These are phyloP conservation scores for Drosophila watanabei DNA, from an alignment of 1,140 invertebrate genomes.

Conservation along the genomic window DNA sequence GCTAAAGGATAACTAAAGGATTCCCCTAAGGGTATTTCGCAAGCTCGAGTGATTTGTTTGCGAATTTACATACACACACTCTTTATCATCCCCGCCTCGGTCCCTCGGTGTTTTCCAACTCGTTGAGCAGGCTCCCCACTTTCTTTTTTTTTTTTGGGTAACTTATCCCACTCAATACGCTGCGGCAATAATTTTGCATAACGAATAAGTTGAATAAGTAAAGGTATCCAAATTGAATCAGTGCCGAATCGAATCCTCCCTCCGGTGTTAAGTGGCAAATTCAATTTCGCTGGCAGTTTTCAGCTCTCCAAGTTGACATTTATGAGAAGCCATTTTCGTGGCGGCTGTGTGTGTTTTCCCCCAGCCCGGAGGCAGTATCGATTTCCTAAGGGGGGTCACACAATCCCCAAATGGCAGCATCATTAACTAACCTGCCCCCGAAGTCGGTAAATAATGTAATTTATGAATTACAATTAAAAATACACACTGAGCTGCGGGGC, in stretches of 20 bases:
- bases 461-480: slow-evolving; percentile 79
- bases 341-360: not conserved
- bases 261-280: slow-evolving; percentile 60
- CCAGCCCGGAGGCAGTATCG: slow-evolving; percentile 11
- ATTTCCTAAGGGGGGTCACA: slow-evolving; percentile 17
- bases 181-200: slow-evolving; percentile 79
- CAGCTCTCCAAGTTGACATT: slow-evolving; percentile 42
- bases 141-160: not conserved
- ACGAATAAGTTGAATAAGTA: slow-evolving; percentile 65
- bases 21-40: slow-evolving; percentile 79
- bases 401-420: slow-evolving; percentile 44
- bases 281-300: slow-evolving; percentile 60
- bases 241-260: slow-evolving; percentile 38
- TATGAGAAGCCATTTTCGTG: slow-evolving; percentile 48
- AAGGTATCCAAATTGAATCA: slow-evolving; percentile 78
- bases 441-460: slow-evolving; percentile 63
- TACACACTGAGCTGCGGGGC: slow-evolving; percentile 22
- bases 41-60: slow-evolving; percentile 78
- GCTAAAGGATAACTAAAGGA: slow-evolving; percentile 82
- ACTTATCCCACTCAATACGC: slow-evolving; percentile 36
- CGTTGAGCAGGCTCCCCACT: slow-evolving; percentile 62
- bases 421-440: slow-evolving; percentile 51
- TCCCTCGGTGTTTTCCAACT: slow-evolving; percentile 78
- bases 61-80: slow-evolving; percentile 74
- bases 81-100: slow-evolving; percentile 6